These are phyloP conservation scores for Onychorhynchus coronatus DNA, from an alignment of 2,113 vertebrate genomes.

Conservation along the genomic window DNA sequence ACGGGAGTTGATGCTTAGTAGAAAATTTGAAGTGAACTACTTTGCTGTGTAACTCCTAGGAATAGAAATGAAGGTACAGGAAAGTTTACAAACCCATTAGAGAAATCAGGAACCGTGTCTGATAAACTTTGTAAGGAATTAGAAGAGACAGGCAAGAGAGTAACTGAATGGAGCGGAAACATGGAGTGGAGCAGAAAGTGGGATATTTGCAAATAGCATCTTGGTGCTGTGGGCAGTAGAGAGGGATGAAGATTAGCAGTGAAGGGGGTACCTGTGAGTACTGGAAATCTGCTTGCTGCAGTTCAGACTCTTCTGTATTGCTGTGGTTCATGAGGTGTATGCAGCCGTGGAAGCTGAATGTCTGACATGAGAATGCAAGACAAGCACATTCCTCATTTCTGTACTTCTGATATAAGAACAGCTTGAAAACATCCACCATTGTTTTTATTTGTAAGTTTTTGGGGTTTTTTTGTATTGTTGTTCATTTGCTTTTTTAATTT, in stretches of 20 bases:
- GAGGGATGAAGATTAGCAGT: no score
- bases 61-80: neutral
- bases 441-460: neutral
- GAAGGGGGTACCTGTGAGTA: neutral
- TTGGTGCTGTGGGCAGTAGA: neutral
- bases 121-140: neutral
- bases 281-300: neutral
- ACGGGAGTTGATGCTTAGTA: neutral
- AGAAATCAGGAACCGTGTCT: rapidly evolving
- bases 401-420: neutral
- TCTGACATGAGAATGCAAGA: neutral
- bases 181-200: neutral
- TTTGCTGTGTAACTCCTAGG: neutral
- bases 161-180: neutral
- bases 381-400: neutral
- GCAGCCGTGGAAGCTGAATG: neutral
- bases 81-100: neutral
- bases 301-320: neutral
- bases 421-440: neutral
- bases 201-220: neutral
- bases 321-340: neutral
- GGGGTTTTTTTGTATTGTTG: neutral
- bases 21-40: neutral
- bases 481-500: neutral
- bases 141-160: neutral